Evolutionary conservation across 1,140 invertebrate genomes (phyloP).

Genomic region (Atta texana): DNA sequence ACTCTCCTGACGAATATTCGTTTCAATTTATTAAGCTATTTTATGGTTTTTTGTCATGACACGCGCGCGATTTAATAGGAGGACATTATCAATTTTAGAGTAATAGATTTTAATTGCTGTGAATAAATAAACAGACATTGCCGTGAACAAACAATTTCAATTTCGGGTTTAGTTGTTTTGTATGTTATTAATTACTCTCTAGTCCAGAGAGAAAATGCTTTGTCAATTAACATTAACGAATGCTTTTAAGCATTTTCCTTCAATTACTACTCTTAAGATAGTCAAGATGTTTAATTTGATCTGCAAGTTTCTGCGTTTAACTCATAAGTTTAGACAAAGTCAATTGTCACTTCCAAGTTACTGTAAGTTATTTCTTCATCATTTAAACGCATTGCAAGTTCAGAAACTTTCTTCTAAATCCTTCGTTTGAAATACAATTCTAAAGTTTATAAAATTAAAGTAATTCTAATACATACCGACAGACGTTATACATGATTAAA

Average conservation of each 20-base stretch:
- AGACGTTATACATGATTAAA: background rate
- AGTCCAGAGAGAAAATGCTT: constrained; percentile 5
- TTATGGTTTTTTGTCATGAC: constrained; percentile 9
- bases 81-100: background rate
- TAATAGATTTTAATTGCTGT: background rate
- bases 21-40: constrained; percentile 31
- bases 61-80: background rate
- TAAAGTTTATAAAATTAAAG: background rate
- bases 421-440: background rate
- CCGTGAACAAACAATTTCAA: constrained; percentile 1
- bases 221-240: constrained; percentile 41
- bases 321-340: constrained; percentile 15
- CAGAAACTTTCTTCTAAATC: background rate
- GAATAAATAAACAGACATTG: background rate
- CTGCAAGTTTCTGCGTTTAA: constrained; percentile 40
- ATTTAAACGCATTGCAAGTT: constrained; percentile 20
- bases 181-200: constrained; percentile 27
- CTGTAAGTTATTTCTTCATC: constrained; percentile 26
- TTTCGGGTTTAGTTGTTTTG: background rate
- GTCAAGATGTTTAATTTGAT: constrained; percentile 40
- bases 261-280: constrained; percentile 11
- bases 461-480: background rate
- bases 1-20: background rate
- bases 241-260: constrained; percentile 21
- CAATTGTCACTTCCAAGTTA: constrained; percentile 24